Evolutionary conservation across 2,113 vertebrate species (phyloP).

Genomic region (Holacanthus passer): DNA sequence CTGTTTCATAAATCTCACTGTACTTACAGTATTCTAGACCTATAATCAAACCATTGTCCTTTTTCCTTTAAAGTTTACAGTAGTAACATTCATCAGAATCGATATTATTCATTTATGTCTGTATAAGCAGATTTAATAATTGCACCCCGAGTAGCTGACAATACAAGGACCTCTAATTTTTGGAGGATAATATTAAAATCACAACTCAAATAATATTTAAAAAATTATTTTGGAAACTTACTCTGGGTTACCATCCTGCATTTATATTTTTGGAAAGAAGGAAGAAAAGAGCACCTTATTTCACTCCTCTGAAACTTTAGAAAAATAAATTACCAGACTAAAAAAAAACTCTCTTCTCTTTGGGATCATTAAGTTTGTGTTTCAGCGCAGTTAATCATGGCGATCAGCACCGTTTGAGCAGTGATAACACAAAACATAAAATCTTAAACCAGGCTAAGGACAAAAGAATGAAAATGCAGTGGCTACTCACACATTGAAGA

Average conservation of each 20-base stretch:
- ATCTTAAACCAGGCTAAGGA: background rate
- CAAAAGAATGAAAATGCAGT: background rate
- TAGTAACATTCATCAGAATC: background rate
- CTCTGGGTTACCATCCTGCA: too few relatives aligned
- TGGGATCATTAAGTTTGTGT: background rate
- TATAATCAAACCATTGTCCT: background rate
- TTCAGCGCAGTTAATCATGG: background rate
- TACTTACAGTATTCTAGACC: background rate
- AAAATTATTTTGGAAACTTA: too few relatives aligned
- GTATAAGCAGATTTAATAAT: background rate
- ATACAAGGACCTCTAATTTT: too few relatives aligned
- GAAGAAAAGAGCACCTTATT: background rate
- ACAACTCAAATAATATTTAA: too few relatives aligned
- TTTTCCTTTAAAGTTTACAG: background rate
- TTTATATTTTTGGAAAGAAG: too few relatives aligned
- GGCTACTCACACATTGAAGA: constrained; percentile 97
- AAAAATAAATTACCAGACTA: background rate
- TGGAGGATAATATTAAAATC: too few relatives aligned
- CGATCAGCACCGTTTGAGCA: background rate
- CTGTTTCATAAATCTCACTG: constrained; percentile 18
- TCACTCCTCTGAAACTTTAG: background rate
- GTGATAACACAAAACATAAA: background rate
- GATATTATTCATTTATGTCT: background rate
- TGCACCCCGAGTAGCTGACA: background rate
- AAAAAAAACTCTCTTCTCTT: constrained; percentile 16